Conservation (phyloP, 2,797 vertebrate species). For the Alexandromys oeconomus region DNA sequence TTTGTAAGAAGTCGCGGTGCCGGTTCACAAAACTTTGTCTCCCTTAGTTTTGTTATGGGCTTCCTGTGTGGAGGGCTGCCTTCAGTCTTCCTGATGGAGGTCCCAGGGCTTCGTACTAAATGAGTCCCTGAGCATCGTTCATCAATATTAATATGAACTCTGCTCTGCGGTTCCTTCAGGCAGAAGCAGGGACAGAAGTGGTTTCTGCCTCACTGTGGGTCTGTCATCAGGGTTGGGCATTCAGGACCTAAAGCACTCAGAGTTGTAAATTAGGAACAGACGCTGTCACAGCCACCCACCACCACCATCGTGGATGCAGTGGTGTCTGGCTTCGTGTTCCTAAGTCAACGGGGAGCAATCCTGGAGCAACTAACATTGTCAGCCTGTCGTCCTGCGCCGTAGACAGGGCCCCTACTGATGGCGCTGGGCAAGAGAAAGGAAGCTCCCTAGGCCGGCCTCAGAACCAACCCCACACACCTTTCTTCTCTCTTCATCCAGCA, state of each 20-base stretch:
- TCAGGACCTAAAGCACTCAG: not conserved
- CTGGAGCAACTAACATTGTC: not conserved
- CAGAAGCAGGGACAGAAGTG: not conserved
- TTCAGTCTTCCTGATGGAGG: not conserved
- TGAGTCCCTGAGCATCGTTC: not conserved
- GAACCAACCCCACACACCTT: not conserved
- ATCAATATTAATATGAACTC: not conserved
- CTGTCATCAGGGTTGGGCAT: not conserved
- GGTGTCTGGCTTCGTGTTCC: not conserved
- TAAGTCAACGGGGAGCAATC: not conserved
- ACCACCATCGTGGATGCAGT: accelerated
- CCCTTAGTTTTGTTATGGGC: not conserved
- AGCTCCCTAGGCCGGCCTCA: accelerated
- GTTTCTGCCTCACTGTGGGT: not conserved
- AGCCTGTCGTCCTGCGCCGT: accelerated
- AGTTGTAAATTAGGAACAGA: accelerated
- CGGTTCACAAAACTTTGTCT: not conserved
- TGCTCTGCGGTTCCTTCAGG: not conserved
- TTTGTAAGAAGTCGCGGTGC: not conserved
- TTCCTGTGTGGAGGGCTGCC: not conserved
- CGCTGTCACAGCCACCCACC: accelerated
- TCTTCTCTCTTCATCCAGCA: not conserved
- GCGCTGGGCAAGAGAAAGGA: not conserved
- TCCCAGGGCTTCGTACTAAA: accelerated
- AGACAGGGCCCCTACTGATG: accelerated